Base-by-base conservation (phyloP, 2,888 invertebrate species). In the Sinopyrophorus schimmeli region DNA sequence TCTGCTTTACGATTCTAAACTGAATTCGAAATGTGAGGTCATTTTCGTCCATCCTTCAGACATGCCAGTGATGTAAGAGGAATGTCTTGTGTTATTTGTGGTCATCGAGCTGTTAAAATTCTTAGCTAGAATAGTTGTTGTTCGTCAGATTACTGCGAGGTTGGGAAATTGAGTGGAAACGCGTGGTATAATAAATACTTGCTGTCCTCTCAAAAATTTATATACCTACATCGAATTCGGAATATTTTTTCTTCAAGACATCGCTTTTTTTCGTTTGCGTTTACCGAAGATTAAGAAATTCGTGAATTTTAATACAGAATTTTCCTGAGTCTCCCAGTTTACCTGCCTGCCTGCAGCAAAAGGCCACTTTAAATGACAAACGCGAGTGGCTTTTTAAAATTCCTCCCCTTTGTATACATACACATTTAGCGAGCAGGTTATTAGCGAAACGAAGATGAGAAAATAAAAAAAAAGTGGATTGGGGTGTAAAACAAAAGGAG, bases 331-430 rank as follows among this genome's bases (percentile, higher is more conserved):
- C 17, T 28, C 38, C 18, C 41, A 43, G 41, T 38, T 40, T n/a
- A 34, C 46, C 34, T 47, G 51, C 50, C 54, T 52, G 54, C 46
- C 48, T 51, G 50, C 53, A 46, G 54, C 50, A 34, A 54, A 54
- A 54, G 51, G 57, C 61, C 62, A 62, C 63, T 66, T 68, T 65
- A 62, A 67, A 67, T 68, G 68, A 69, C 66, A 68, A 66, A 67
- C 66, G 64, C 64, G 62, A 67, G 66, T 66, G 66, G 66, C 67
- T 68, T 68, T 69, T 69, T 66, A 65, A 67, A 66, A 67, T 67
- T 67, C 64, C 64, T 54, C 64, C 66, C 65, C 62, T 62, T 57
- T 66, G 59, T 66, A 60, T 63, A 59, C 65, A 59, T 57, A 63
- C 63, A 64, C 64, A 63, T 61, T 66, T 56, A 62, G 62, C 57